Conservation (phyloP, 2,797 vertebrate species). For the Acanthopagrus latus region DNA sequence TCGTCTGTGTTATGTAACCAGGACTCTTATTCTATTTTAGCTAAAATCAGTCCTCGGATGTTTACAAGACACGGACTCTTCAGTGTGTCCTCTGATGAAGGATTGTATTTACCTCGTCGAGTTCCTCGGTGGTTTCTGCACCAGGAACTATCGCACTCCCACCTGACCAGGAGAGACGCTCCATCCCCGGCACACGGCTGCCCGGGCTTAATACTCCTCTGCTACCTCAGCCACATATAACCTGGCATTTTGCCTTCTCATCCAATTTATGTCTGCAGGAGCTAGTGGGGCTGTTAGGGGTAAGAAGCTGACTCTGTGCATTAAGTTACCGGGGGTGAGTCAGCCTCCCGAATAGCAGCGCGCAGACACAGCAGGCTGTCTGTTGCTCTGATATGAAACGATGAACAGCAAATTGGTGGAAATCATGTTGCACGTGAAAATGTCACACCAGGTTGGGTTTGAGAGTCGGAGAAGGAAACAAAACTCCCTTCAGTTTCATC, state of each 20-base stretch:
- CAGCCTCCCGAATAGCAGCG: slow-evolving; percentile 64
- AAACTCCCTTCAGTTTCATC: neutral
- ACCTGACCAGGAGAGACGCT: slow-evolving; percentile 63
- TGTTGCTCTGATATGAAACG: slow-evolving; percentile 34
- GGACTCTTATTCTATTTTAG: neutral
- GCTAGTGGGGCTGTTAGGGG: slow-evolving; percentile 76
- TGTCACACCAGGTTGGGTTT: slow-evolving; percentile 23
- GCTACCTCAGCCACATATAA: slow-evolving; percentile 59
- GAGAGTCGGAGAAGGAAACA: slow-evolving; percentile 17
- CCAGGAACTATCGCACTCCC: slow-evolving; percentile 53
- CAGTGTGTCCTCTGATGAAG: neutral
- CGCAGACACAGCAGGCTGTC: slow-evolving; percentile 55
- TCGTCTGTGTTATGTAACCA: neutral
- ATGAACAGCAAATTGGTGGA: slow-evolving; percentile 54
- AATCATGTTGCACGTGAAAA: slow-evolving; percentile 41
- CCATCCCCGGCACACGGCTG: slow-evolving; percentile 29
- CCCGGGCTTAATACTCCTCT: slow-evolving; percentile 30
- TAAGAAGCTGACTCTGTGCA: slow-evolving; percentile 77
- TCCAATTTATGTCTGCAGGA: slow-evolving; percentile 77
- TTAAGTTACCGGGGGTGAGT: slow-evolving; percentile 73
- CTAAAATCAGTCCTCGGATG: neutral
- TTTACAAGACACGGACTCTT: neutral
- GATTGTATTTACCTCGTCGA: neutral
- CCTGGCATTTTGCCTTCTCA: slow-evolving; percentile 79
- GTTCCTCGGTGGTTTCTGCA: slow-evolving; percentile 20